Percentiles rank a stretch among this genome's conserved stretches.
These are phyloP conservation scores for Notiomystis cincta DNA, from an alignment of 2,113 vertebrate genomes.

Conservation along the genomic window DNA sequence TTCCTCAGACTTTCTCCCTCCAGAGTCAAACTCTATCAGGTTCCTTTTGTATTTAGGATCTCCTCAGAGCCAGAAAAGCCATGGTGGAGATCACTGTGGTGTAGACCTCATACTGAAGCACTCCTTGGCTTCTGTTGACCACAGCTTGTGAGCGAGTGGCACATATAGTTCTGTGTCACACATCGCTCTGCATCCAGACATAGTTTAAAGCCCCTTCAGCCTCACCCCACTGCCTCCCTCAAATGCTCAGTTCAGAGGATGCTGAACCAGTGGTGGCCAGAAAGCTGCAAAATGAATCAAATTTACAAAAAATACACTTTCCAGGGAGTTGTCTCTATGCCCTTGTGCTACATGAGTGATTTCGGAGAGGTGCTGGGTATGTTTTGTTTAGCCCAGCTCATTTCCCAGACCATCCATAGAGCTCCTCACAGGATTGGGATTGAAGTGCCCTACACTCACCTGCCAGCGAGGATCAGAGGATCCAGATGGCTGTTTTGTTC, in stretches of 20 bases:
- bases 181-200: background rate
- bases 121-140: background rate
- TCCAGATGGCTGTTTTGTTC: background rate
- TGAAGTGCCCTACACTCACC: background rate
- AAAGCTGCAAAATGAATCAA: background rate
- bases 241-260: background rate
- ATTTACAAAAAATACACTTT: background rate
- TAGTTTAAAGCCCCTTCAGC: background rate
- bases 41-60: background rate
- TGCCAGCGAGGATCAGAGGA: background rate
- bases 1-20: background rate
- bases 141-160: background rate
- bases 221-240: background rate
- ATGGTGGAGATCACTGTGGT: accelerated
- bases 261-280: background rate
- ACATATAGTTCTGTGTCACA: accelerated
- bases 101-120: background rate
- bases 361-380: background rate
- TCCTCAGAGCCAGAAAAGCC: background rate
- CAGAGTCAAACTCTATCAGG: accelerated
- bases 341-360: background rate
- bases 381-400: background rate
- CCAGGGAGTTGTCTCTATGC: background rate
- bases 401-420: background rate
- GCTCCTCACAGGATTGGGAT: background rate